Base-by-base conservation (phyloP, 2,113 vertebrate species). In the Tetrax tetrax region DNA sequence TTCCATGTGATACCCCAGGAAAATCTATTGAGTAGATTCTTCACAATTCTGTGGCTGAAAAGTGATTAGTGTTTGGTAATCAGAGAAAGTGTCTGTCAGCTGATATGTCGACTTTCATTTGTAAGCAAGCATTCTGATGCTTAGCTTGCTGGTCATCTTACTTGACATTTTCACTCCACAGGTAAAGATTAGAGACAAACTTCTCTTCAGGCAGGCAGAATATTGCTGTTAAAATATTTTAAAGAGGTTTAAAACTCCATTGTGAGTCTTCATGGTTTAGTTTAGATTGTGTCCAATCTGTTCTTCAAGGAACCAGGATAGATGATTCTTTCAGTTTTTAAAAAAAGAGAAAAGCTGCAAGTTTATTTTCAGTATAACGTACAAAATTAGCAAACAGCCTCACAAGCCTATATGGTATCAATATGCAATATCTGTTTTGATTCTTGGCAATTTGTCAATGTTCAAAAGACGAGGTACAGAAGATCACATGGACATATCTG, bases 261-360 rank as follows among this genome's bases (percentile, higher is more conserved):
- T 89, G n/a, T 92, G 59, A 57, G 64, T 97, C 83, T 96, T 93
- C 66, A 16, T 79, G 59, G 48, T 86, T 80, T 91, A 82, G 35
- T 95, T 97, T 96, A 94, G 69, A 77, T 87, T 85, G 82, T 96
- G 69, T 90, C 28, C 92, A 97, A 23, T 64, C 37, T 85, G 45
- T 72, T 97, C 86, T 53, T 53, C 47, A 74, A 59, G 18, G 43
- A 96, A 95, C 1, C 8, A 65, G 38, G 41, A 89, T 25, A 91
- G 66, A 35, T 53, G 6, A 37, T 54, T 75, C 19, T 75, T 69
- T 80, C 13, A 77, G n/a, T 83, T 11, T 83, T 82, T 90, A 33
- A 92, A 89, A 92, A 29, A 84, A 53, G 3, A 87, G 16, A 54
- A 93, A 56, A 88, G 4, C 7, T 91, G 20, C 5, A 41, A 53